Evolutionary conservation across 2,113 vertebrate species (phyloP).

Genomic region (Oncorhynchus nerka): DNA sequence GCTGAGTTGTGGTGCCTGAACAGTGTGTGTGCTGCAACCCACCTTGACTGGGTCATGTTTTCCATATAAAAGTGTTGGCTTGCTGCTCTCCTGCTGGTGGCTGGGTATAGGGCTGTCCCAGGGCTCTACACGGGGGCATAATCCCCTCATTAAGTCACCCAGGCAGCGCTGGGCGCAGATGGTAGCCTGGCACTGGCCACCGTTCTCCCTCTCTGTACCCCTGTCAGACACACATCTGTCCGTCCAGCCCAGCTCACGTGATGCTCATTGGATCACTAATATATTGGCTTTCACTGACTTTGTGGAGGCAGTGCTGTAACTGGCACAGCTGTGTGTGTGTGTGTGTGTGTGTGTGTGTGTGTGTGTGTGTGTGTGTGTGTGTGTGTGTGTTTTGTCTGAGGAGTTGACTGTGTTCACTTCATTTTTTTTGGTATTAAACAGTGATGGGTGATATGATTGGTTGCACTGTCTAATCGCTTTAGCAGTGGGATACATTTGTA

Average conservation of each 20-base stretch:
- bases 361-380: not conserved
- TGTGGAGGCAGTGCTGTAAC: no score
- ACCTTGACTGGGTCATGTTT: slow-evolving; percentile 60
- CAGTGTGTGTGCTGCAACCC: slow-evolving; percentile 42
- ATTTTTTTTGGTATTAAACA: slow-evolving; percentile 11
- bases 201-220: slow-evolving; percentile 31
- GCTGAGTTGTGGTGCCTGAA: slow-evolving; percentile 32
- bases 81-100: slow-evolving; percentile 50
- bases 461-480: slow-evolving; percentile 12
- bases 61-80: slow-evolving; percentile 60
- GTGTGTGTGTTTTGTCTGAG: slow-evolving; percentile 22
- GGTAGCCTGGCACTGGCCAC: slow-evolving; percentile 64
- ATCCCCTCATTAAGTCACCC: slow-evolving; percentile 72
- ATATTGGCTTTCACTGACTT: slow-evolving; percentile 34
- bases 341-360: not conserved
- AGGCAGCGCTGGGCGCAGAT: slow-evolving; percentile 61
- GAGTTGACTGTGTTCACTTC: slow-evolving; percentile 9
- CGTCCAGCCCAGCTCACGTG: slow-evolving; percentile 43
- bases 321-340: not conserved
- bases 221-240: slow-evolving; percentile 37
- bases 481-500: not conserved
- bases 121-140: slow-evolving; percentile 55
- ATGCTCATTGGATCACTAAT: slow-evolving; percentile 43
- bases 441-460: slow-evolving; percentile 37
- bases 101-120: slow-evolving; percentile 51